Conservation (phyloP, 2,797 vertebrate species). For the Mareca strepera region DNA sequence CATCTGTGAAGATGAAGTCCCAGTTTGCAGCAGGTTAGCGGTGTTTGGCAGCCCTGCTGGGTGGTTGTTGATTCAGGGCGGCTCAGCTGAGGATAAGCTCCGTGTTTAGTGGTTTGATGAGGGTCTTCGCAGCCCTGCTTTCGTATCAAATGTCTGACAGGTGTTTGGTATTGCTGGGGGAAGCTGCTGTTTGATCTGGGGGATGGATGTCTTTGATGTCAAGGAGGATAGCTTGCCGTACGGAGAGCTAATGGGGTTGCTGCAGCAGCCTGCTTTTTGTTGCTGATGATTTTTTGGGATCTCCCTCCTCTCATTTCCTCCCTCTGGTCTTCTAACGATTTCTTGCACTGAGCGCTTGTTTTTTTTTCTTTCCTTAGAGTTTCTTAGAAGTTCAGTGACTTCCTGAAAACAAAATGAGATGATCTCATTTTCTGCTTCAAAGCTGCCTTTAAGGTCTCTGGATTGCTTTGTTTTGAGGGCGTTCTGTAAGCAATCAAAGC, state of each 20-base stretch:
- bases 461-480: conserved; percentile 36
- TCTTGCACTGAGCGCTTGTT: background rate
- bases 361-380: background rate
- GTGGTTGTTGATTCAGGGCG: background rate
- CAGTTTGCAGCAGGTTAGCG: background rate
- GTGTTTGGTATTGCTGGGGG: background rate
- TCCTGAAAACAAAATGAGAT: conserved; percentile 21
- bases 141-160: background rate
- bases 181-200: conserved; percentile 24
- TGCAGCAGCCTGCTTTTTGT: background rate
- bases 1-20: fast-evolving
- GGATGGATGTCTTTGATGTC: background rate
- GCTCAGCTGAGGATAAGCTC: background rate
- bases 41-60: background rate
- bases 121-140: background rate
- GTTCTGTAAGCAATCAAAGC: conserved; percentile 49
- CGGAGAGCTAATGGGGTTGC: background rate
- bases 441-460: background rate
- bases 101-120: background rate
- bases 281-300: conserved; percentile 1
- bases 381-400: background rate
- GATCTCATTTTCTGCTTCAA: conserved; percentile 65
- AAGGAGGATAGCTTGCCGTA: background rate
- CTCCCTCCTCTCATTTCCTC: background rate
- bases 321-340: background rate